These are phyloP conservation scores for Amiota mariae DNA, from an alignment of 2,888 invertebrate genomes.

Conservation along the genomic window DNA sequence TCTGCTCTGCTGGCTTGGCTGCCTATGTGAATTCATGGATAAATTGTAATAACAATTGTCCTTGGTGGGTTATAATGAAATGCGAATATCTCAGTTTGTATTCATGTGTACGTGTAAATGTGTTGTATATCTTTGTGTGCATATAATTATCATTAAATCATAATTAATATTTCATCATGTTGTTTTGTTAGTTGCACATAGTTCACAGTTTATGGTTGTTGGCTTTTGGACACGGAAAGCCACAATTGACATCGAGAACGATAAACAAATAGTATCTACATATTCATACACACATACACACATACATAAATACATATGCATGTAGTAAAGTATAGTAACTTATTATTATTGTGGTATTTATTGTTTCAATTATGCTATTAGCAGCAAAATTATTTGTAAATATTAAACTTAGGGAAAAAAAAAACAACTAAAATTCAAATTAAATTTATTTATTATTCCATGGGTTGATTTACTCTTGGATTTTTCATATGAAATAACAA, in stretches of 20 bases:
- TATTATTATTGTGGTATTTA: background rate
- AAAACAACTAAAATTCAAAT: background rate
- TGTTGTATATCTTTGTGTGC: background rate
- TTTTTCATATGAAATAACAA: no score
- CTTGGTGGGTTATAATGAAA: background rate
- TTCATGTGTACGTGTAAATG: background rate
- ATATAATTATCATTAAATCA: constrained; percentile 35
- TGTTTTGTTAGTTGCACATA: background rate
- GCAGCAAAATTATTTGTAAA: background rate
- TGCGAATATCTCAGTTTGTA: background rate
- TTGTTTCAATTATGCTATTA: constrained; percentile 5
- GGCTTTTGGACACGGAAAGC: constrained; percentile 12
- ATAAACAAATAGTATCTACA: constrained; percentile 15
- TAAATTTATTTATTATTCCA: background rate
- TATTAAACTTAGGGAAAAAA: background rate
- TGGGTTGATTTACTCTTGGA: no score
- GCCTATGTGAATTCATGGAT: no score
- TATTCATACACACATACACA: background rate
- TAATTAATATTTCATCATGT: constrained; percentile 34
- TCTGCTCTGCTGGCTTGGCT: no score
- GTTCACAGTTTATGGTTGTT: constrained; percentile 11
- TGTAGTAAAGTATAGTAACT: background rate
- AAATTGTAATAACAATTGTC: no score
- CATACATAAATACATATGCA: background rate
- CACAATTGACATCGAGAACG: constrained; percentile 21